These are phyloP conservation scores for Clitarchus hookeri DNA, from an alignment of 2,888 invertebrate species.

Conservation along the genomic window DNA sequence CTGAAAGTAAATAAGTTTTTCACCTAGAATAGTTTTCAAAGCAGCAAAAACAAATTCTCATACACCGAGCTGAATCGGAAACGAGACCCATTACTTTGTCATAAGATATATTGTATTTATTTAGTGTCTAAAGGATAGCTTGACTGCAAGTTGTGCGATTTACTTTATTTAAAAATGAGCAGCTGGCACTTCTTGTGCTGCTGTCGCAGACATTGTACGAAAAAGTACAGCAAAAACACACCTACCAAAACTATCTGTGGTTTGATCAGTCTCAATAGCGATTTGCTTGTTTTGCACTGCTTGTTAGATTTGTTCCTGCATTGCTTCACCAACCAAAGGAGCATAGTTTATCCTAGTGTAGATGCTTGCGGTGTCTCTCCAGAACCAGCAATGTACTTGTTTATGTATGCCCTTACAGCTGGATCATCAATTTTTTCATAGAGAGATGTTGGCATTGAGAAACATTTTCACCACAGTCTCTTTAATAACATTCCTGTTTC, in stretches of 20 bases:
- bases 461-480: constrained; percentile 30
- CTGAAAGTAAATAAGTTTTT: constrained; percentile 22
- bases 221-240: no score
- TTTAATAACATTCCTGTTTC: constrained; percentile 25
- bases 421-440: constrained; percentile 25
- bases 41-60: constrained; percentile 16
- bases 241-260: no score
- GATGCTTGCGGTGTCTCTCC: neutral
- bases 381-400: neutral
- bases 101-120: no score
- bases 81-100: neutral
- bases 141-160: neutral
- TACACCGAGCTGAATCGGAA: neutral
- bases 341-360: constrained; percentile 15
- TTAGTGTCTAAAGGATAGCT: no score
- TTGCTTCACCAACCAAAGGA: constrained; percentile 22
- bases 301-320: neutral
- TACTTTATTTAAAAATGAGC: no score
- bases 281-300: no score
- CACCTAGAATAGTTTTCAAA: neutral
- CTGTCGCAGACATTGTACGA: no score
- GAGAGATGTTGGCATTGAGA: neutral
- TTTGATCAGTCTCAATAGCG: no score
- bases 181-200: no score
- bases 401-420: neutral